phyloP scores from a whole-genome alignment of 2,888 invertebrate species.

The Lutraria lutraria region DNA sequence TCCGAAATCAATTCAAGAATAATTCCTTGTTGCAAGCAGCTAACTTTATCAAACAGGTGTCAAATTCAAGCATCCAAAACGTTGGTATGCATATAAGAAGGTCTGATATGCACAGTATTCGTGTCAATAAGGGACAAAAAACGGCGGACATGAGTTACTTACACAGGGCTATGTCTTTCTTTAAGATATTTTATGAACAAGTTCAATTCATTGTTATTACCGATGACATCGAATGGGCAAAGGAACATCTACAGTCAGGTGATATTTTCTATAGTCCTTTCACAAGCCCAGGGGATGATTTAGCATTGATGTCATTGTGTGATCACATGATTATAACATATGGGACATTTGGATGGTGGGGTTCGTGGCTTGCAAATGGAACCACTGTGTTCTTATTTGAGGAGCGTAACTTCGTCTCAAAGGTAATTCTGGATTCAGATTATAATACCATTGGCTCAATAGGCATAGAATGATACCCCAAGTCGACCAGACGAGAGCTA shows the following conservation, averaged over 20 bases:
- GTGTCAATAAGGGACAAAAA: background rate
- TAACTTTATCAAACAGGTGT: background rate
- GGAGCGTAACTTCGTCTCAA: background rate
- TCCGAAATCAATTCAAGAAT: conserved; percentile 41
- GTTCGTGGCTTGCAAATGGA: conserved; percentile 51
- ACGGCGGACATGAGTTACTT: conserved; percentile 15
- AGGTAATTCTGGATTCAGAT: background rate
- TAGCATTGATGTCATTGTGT: conserved; percentile 41
- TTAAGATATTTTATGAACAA: background rate
- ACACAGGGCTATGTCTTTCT: conserved; percentile 34
- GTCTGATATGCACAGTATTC: background rate
- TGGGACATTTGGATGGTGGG: conserved; percentile 59
- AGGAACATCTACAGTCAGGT: conserved; percentile 9
- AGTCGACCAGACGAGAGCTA: too few relatives aligned
- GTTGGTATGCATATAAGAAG: conserved; percentile 20
- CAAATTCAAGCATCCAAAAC: background rate
- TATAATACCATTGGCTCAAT: background rate
- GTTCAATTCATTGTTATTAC: conserved; percentile 20
- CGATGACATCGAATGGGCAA: conserved; percentile 44
- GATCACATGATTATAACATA: conserved; percentile 49
- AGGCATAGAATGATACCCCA: background rate
- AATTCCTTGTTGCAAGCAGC: background rate
- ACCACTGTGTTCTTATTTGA: background rate
- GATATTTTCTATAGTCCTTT: conserved; percentile 35
- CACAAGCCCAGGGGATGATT: background rate